Evolutionary conservation across 2,797 vertebrate genomes (phyloP).

Genomic region (Holocentrus rufus): DNA sequence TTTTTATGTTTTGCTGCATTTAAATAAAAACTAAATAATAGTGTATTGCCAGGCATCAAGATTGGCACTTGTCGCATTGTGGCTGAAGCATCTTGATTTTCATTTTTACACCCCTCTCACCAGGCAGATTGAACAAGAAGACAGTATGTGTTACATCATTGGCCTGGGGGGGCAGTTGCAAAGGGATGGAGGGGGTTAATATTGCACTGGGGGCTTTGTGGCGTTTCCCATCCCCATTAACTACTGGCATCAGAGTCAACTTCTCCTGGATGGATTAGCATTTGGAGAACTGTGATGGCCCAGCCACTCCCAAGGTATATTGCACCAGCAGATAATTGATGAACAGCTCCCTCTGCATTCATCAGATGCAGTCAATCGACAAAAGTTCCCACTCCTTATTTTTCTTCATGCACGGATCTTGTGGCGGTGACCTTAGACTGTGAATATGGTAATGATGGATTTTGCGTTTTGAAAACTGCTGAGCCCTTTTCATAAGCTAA

Average conservation of each 20-base stretch:
- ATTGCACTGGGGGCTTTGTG: conserved; percentile 1
- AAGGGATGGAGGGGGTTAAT: not conserved
- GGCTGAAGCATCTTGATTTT: not conserved
- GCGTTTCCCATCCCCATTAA: conserved; percentile 13
- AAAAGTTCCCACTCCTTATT: not conserved
- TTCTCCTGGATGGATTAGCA: conserved; percentile 27
- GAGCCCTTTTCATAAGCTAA: not conserved
- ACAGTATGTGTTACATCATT: not conserved
- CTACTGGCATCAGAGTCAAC: not conserved
- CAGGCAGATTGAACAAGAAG: not conserved
- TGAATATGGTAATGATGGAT: conserved; percentile 13
- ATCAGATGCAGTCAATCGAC: not conserved
- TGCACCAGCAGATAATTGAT: not conserved
- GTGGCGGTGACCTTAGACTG: not conserved
- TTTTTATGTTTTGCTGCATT: too few relatives aligned
- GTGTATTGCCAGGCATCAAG: conserved; percentile 5
- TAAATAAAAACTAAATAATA: not conserved
- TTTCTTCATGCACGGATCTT: not conserved
- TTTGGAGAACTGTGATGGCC: not conserved
- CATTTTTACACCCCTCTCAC: not conserved
- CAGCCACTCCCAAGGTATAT: not conserved
- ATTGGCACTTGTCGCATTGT: too few relatives aligned
- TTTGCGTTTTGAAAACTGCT: not conserved
- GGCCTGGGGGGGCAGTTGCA: not conserved
- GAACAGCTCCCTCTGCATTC: too few relatives aligned